Evolutionary conservation across 2,888 invertebrate species (phyloP), one percentile per base, ranked within the genome.

Genomic region (Volucella inflata): DNA sequence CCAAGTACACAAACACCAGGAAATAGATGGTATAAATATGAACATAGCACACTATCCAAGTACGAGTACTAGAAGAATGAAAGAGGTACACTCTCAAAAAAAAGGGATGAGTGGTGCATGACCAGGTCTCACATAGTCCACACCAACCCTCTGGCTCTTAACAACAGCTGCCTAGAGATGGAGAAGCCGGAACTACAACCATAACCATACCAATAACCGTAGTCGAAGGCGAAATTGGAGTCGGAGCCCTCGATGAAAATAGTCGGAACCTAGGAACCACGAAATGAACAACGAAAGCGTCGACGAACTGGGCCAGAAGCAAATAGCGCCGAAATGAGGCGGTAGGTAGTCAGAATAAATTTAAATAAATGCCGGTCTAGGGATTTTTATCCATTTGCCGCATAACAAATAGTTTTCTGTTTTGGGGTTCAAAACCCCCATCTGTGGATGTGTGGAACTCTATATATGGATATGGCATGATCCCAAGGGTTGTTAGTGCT

Each of bases 281-380:
- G 9, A 64, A 82, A 72, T 67, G 82, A 74, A 78, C 14, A 44
- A 44, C 55, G 44, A 40, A 70, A 62, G 88, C 89, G 88, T 60
- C 55, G 59, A 68, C 36, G 67, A 83, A 80, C 74, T 62, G 68
- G 76, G 79, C 78, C 79, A 87, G 76, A 71, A 87, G 90, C 90
- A 89, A 88, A 90, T 88, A 89, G 89, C 89, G 89, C 90, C 90
- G 90, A 91, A 91, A 90, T 90, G 90, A 91, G 90, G 90, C 90
- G 91, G 90, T 91, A 89, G 91, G 90, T 91, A 89, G 88, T 89
- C 89, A 89, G 91, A 90, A 91, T 91, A 91, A 91, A 92, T 92
- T 92, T 92, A 91, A 92, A 92, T 92, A 91, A 92, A 91, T 91
- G 91, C 91, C 91, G 91, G 91, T 90, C 90, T 90, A 89, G 91